Conservation (phyloP, 2,888 invertebrate species). For the Miltochrista miniata region DNA sequence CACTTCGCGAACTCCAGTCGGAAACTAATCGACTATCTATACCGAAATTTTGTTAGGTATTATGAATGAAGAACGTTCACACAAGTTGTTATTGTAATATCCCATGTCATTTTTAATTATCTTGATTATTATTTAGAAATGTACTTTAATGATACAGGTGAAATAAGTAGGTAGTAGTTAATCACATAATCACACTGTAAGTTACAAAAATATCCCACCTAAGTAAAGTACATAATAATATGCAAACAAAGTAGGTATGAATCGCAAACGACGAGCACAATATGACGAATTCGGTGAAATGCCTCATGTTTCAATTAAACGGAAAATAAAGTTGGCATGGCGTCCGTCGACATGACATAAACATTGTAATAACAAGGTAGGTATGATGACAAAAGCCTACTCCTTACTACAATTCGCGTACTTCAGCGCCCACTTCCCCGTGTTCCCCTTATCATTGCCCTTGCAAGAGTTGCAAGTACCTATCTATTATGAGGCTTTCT, state of each 20-base stretch:
- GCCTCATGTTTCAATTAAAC: slow-evolving; percentile 71
- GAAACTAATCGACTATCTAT: too few species aligned
- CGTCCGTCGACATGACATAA: slow-evolving; percentile 62
- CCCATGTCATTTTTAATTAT: too few species aligned
- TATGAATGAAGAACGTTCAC: not conserved
- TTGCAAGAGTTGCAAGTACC: too few species aligned
- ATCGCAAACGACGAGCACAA: slow-evolving; percentile 58
- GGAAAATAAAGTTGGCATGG: slow-evolving; percentile 70
- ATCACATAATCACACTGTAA: slow-evolving; percentile 19
- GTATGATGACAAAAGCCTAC: too few species aligned
- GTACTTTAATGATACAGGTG: slow-evolving; percentile 26
- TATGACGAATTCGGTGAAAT: slow-evolving; percentile 66
- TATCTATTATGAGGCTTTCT: too few species aligned
- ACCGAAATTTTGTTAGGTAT: too few species aligned
- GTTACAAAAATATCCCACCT: slow-evolving; percentile 5
- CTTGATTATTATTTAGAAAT: slow-evolving; percentile 21
- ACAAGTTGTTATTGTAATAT: not conserved
- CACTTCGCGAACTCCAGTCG: too few species aligned
- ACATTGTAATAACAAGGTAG: slow-evolving; percentile 63
- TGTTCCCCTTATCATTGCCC: too few species aligned
- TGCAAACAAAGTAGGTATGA: slow-evolving; percentile 53
- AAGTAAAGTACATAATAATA: slow-evolving; percentile 30
- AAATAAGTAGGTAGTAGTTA: slow-evolving; percentile 18
- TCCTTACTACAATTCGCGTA: too few species aligned
- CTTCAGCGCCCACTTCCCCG: too few species aligned